phyloP scores from a whole-genome alignment of 2,113 vertebrate species.

The Coreoperca whiteheadi region DNA sequence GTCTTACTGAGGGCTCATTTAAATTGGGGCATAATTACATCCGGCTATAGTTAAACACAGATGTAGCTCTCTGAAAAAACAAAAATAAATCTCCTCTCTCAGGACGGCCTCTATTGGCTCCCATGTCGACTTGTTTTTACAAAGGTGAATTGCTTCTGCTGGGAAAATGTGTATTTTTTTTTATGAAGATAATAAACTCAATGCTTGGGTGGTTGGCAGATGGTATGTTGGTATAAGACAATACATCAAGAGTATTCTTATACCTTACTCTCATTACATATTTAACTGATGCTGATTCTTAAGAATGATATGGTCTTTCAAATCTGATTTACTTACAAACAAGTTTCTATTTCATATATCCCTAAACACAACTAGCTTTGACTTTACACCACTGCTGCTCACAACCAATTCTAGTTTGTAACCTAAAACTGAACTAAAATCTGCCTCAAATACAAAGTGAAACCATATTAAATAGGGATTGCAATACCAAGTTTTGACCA shows the following conservation, averaged over 20 bases:
- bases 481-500: not conserved
- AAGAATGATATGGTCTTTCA: not conserved
- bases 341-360: not conserved
- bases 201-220: constrained; percentile 10
- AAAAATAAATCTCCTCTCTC: not conserved
- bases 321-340: not conserved
- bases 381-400: not conserved
- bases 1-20: not conserved
- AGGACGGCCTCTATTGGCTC: not conserved
- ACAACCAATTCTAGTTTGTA: not conserved
- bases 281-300: not conserved
- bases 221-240: not conserved
- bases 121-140: constrained; percentile 30
- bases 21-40: constrained; percentile 28
- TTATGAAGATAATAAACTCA: constrained; percentile 26
- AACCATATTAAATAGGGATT: not conserved
- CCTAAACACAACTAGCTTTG: not conserved
- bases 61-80: constrained; percentile 1
- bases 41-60: constrained; percentile 16
- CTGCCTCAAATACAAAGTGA: constrained; percentile 2
- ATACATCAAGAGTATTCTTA: not conserved
- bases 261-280: not conserved
- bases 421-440: not conserved
- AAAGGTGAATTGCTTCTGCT: constrained; percentile 3
- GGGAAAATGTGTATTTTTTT: not conserved